Evolutionary conservation across 2,888 invertebrate species (phyloP), one percentile per base, ranked within the genome.

Genomic region (Synanthedon andrenaeformis): DNA sequence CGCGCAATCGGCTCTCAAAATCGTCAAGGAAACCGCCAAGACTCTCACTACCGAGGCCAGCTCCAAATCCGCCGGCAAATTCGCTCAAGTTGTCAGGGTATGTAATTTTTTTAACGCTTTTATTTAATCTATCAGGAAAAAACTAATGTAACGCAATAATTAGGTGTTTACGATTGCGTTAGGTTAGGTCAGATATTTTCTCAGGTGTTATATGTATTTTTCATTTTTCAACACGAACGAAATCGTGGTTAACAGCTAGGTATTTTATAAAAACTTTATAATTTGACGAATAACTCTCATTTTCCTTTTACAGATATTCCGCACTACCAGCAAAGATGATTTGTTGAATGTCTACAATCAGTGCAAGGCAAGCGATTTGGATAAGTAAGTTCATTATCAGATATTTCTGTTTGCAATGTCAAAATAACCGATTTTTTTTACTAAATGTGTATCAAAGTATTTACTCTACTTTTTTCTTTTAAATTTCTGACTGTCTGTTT

Each of bases 271-370:
- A 4, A n/a, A 35, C 50, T 48, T 54, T 23, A 13, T 23, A 5
- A 4, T 23, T 23, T 35, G 8, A 35, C 35, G 0, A 35, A 35
- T 35, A 10, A 10, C 10, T 10, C 8, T 35, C 35, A 35, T 45
- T 45, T 45, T 49, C 1, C 2, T 14, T 1, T 89, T 91, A 12
- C 83, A 91, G 73, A 88, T 93, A 2, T 78, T 96, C 56, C 89
- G 93, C 48, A 79, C 83, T 1, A 89, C 92, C 35, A 91, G 81
- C 67, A 92, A 92, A 58, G 91, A 92, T 10, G 94, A 95, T 57
- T 82, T 96, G 13, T 69, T 92, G n/a, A 89, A 90, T 5, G 90
- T 93, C 1, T 93, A 90, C 74, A 88, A 89, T 55, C 90, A 91
- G 67, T 88, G 92, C 12, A 90, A 89, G 54, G 89, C 90, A 59